Evolutionary conservation across 2,113 vertebrate genomes (phyloP).

Genomic region (Cricetomys ansorgei): DNA sequence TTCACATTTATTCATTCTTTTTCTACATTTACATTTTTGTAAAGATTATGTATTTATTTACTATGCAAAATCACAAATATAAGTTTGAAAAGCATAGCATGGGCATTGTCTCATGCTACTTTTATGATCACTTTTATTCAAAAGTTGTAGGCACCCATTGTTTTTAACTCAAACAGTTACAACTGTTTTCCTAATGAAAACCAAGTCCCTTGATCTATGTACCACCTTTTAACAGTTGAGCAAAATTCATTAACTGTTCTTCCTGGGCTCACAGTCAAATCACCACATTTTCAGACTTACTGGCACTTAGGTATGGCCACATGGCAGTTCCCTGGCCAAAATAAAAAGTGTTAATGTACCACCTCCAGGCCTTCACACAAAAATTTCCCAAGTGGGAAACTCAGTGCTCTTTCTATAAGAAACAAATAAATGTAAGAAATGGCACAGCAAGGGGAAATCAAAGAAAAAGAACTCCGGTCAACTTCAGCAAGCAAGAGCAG

Average conservation of each 20-base stretch:
- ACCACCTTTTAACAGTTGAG: background rate
- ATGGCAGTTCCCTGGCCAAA: background rate
- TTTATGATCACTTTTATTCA: background rate
- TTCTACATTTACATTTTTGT: background rate
- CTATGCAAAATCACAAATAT: background rate
- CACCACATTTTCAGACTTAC: background rate
- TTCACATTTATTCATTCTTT: background rate
- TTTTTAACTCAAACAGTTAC: background rate
- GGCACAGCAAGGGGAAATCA: background rate
- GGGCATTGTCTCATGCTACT: background rate
- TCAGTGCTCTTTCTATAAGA: background rate
- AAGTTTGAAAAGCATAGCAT: background rate
- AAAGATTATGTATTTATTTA: background rate
- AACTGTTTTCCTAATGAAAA: background rate
- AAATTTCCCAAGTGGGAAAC: background rate
- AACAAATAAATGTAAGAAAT: background rate
- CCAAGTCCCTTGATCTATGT: background rate
- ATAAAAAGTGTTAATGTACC: background rate
- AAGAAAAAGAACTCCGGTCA: background rate
- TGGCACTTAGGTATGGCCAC: background rate
- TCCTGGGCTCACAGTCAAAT: background rate
- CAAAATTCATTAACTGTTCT: conserved; percentile 16
- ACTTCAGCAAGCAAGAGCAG: background rate
- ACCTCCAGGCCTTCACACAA: background rate
- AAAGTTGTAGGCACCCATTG: background rate